phyloP scores from a whole-genome alignment of 1,140 invertebrate genomes.

The Solenopsis invicta region DNA sequence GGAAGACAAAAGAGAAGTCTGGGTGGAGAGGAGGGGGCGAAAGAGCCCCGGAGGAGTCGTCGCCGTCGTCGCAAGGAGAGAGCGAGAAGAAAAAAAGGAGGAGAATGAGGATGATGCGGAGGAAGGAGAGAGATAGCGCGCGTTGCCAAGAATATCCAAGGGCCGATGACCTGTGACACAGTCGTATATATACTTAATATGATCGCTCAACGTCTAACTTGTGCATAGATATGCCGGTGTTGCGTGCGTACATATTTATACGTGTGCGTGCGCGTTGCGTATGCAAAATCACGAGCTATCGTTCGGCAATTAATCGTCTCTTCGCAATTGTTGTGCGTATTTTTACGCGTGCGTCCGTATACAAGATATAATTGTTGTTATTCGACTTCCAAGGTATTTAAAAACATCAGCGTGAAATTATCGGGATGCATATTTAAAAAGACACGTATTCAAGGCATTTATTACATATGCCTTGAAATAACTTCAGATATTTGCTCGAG shows the following conservation, averaged over 20 bases:
- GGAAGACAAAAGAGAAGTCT: conserved; percentile 58
- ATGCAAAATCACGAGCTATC: conserved; percentile 36
- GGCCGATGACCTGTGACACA: conserved; percentile 75
- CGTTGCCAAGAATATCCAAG: conserved; percentile 71
- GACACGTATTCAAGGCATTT: not conserved
- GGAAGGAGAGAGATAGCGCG: conserved; percentile 56
- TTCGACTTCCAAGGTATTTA: not conserved
- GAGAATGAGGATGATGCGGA: conserved; percentile 59
- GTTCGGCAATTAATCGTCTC: conserved; percentile 40
- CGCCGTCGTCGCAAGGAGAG: conserved; percentile 48
- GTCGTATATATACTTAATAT: conserved; percentile 68
- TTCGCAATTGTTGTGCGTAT: conserved; percentile 12
- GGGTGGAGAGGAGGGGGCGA: conserved; percentile 25
- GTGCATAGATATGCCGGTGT: conserved; percentile 50
- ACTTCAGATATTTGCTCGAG: not conserved
- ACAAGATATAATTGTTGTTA: conserved; percentile 11
- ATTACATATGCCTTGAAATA: not conserved
- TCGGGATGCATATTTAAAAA: not conserved
- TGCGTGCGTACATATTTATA: not conserved
- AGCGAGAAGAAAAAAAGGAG: conserved; percentile 30
- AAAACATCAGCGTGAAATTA: not conserved
- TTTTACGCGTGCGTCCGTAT: not conserved
- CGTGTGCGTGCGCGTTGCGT: not conserved
- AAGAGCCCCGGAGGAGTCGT: conserved; percentile 44
- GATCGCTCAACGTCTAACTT: conserved; percentile 67